Conservation (phyloP, 2,113 vertebrate genomes). For the Apteryx owenii region DNA sequence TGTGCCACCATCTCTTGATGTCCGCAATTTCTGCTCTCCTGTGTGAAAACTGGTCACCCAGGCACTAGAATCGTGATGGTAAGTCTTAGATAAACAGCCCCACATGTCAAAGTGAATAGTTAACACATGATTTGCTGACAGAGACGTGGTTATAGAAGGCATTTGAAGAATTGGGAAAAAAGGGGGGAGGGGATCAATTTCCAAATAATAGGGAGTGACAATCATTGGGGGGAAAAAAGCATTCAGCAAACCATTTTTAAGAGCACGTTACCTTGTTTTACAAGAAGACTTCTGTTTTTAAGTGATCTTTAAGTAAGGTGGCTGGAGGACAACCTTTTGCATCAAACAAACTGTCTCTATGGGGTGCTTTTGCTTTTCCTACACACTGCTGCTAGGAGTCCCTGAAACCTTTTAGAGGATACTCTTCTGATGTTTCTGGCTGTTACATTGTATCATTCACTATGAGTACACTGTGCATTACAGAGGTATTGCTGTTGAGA, state of each 20-base stretch:
- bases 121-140: not conserved
- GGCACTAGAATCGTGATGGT: not conserved
- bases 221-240: no score
- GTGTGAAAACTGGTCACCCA: fast-evolving
- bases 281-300: not conserved
- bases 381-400: not conserved
- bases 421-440: not conserved
- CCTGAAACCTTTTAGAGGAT: not conserved
- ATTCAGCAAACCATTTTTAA: not conserved
- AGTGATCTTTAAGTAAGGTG: not conserved
- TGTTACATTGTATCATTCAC: not conserved
- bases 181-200: not conserved
- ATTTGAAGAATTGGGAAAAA: not conserved
- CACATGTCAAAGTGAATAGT: not conserved
- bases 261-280: not conserved
- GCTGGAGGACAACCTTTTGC: not conserved
- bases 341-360: not conserved
- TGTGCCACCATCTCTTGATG: fast-evolving
- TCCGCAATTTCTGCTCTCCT: fast-evolving
- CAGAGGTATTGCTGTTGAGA: not conserved
- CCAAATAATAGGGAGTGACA: not conserved
- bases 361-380: not conserved
- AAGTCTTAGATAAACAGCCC: not conserved
- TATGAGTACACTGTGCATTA: not conserved
- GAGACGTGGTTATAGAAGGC: not conserved